Evolutionary conservation across 2,113 vertebrate species (phyloP).

Genomic region (Melanerpes formicivorus): DNA sequence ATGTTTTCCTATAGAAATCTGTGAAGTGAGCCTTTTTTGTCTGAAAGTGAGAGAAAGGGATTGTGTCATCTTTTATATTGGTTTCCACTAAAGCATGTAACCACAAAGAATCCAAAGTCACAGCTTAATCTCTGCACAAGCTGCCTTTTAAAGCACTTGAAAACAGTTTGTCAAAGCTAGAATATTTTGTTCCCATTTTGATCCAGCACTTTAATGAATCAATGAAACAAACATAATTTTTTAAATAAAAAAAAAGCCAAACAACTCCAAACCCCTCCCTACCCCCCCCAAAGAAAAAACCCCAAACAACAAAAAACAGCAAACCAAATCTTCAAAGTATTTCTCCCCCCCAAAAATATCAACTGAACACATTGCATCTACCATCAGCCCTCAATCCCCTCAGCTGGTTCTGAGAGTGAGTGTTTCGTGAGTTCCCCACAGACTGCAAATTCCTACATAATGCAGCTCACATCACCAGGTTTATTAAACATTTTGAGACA

Average conservation of each 20-base stretch:
- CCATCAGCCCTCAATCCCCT: neutral
- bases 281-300: neutral
- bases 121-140: neutral
- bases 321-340: neutral
- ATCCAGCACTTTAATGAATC: neutral
- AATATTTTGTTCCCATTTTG: neutral
- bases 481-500: neutral
- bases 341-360: neutral
- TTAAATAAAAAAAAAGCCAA: neutral
- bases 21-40: neutral
- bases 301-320: neutral
- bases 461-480: neutral
- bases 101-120: neutral
- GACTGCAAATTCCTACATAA: neutral
- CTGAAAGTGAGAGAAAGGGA: neutral
- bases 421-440: neutral
- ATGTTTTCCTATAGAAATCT: neutral
- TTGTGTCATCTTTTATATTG: neutral
- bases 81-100: neutral
- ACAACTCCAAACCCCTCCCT: neutral
- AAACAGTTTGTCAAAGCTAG: neutral
- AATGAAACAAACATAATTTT: neutral
- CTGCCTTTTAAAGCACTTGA: neutral
- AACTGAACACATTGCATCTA: neutral
- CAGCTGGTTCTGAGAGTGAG: neutral